Evolutionary conservation across 2,113 vertebrate genomes (phyloP), one percentile per base, ranked within the genome.

Genomic region (Miniopterus natalensis): DNA sequence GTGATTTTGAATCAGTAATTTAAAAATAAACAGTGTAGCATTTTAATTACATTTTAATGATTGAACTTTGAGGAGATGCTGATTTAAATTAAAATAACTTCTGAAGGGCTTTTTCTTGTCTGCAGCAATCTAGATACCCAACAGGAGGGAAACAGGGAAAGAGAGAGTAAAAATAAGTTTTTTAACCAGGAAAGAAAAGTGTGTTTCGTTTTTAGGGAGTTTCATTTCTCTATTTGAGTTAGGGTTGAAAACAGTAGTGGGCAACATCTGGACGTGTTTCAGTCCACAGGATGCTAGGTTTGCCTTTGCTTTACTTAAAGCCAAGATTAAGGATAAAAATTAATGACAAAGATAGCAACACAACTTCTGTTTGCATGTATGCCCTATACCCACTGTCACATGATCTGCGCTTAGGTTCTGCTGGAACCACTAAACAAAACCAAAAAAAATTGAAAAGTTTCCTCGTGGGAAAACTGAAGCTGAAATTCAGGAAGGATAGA

Each of bases 21-120:
- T 63, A n/a, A 89, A 95, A 92, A 59, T 77, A 73, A 93, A 11
- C 49, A 77, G 70, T 96, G 65, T 59, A 61, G 73, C 42, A 92
- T 5, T 81, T 87, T 63, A 96, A 96, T 96, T 84, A 90, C 8
- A 91, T 89, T 81, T 94, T 61, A 92, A 93, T 78, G 57, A 74
- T 77, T 78, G 68, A 95, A 51, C 12, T 4, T 70, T 63, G 59
- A 88, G 89, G 86, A 40, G n/a, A 75, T 71, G 10, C 5, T 78
- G 57, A 95, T 80, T 95, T 75, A 85, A 74, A 59, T 84, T 66
- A 87, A 92, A 96, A 78, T 85, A 84, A 91, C 51, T 7, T 12
- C 20, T 53, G 49, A 94, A 29, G 6, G 5, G 49, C 2, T 78
- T 57, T 94, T 61, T 90, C 36, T 92, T 96, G 49, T 21, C 66